Percentiles rank a stretch among this genome's conserved stretches.
These are phyloP conservation scores for Troides aeacus DNA, from an alignment of 2,888 invertebrate genomes.

Conservation along the genomic window DNA sequence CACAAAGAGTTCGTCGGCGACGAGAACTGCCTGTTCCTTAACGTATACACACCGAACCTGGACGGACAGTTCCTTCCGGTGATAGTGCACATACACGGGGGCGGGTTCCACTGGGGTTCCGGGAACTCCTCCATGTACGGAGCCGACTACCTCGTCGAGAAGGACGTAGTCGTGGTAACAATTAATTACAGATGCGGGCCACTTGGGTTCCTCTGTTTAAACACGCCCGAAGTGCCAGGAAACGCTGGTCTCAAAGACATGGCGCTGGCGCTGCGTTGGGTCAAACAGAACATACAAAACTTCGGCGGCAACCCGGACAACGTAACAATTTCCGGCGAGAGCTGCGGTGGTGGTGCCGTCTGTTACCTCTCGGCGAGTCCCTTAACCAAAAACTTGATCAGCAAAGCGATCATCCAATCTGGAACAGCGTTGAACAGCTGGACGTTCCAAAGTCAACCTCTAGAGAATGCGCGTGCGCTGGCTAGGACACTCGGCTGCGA, in stretches of 20 bases:
- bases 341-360: slow-evolving; percentile 55
- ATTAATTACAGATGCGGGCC: slow-evolving; percentile 77
- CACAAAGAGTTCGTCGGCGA: slow-evolving; percentile 69
- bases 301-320: slow-evolving; percentile 71
- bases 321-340: slow-evolving; percentile 67
- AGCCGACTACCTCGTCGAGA: slow-evolving; percentile 77
- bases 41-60: slow-evolving; percentile 82
- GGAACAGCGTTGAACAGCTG: slow-evolving; percentile 52
- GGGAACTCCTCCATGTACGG: slow-evolving; percentile 72
- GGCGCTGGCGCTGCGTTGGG: slow-evolving; percentile 64
- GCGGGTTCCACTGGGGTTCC: slow-evolving; percentile 75
- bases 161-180: slow-evolving; percentile 79
- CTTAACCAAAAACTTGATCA: slow-evolving; percentile 56
- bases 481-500: slow-evolving; percentile 61
- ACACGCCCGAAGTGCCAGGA: slow-evolving; percentile 71
- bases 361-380: slow-evolving; percentile 65
- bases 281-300: slow-evolving; percentile 64
- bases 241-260: slow-evolving; percentile 71
- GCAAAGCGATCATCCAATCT: slow-evolving; percentile 65
- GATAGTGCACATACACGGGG: slow-evolving; percentile 81
- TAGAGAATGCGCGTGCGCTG: slow-evolving; percentile 56
- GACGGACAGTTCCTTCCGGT: slow-evolving; percentile 74
- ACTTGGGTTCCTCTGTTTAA: slow-evolving; percentile 65
- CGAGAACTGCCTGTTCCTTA: slow-evolving; percentile 86
- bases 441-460: slow-evolving; percentile 53